Conservation (phyloP, 2,113 vertebrate species). For the Rutilus rutilus region DNA sequence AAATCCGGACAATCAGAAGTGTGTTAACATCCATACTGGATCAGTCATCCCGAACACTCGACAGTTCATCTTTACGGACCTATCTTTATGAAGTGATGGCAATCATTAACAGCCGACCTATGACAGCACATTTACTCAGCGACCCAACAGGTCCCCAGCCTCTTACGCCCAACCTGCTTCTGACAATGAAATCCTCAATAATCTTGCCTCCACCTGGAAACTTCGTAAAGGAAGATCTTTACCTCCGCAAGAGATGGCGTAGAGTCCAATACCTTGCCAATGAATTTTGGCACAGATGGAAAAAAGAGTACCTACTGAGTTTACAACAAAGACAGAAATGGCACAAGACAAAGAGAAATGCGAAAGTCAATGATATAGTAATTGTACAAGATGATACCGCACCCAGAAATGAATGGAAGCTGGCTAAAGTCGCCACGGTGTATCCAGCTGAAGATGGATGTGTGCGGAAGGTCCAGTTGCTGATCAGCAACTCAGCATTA, state of each 20-base stretch:
- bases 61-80: slow-evolving; percentile 33
- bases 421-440: slow-evolving; percentile 1
- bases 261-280: neutral
- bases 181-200: neutral
- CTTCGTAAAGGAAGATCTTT: neutral
- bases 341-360: neutral
- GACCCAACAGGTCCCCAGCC: neutral
- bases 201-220: neutral
- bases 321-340: slow-evolving; percentile 4
- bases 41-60: slow-evolving; percentile 44
- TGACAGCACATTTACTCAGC: neutral
- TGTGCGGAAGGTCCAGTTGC: neutral
- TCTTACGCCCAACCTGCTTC: neutral
- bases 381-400: neutral
- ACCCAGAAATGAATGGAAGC: neutral
- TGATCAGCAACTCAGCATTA: slow-evolving; percentile 22
- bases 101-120: neutral
- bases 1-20: slow-evolving; percentile 49
- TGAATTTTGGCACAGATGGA: slow-evolving; percentile 4
- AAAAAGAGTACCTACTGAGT: neutral
- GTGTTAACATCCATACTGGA: slow-evolving; percentile 53
- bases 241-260: neutral
- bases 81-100: neutral
- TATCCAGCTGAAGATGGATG: slow-evolving; percentile 35
- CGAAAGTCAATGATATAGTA: neutral